Conservation (phyloP, 2,113 vertebrate species). For the Chlamydotis undulata region DNA sequence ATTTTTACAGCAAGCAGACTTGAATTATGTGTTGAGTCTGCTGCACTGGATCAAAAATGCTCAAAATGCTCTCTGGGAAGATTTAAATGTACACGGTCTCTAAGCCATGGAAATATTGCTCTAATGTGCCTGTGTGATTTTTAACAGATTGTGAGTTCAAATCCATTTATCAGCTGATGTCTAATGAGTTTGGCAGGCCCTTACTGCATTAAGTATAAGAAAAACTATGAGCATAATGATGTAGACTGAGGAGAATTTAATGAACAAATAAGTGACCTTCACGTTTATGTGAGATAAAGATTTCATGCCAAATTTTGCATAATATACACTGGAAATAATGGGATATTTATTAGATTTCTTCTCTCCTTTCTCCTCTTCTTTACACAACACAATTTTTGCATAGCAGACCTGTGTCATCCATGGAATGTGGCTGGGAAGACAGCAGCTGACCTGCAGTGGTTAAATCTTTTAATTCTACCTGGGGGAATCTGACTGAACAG, state of each 20-base stretch:
- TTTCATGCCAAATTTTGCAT: conserved; percentile 66
- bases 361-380: background rate
- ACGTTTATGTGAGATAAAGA: conserved; percentile 58
- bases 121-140: conserved; percentile 58
- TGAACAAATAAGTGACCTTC: conserved; percentile 68
- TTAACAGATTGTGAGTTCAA: conserved; percentile 74
- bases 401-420: background rate
- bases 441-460: background rate
- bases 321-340: conserved; percentile 3
- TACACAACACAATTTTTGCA: background rate
- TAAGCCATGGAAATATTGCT: conserved; percentile 67
- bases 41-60: conserved; percentile 50
- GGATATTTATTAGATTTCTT: conserved; percentile 44
- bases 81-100: conserved; percentile 62
- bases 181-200: conserved; percentile 69
- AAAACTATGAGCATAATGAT: conserved; percentile 58
- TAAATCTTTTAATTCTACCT: background rate
- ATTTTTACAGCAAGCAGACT: conserved; percentile 59
- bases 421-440: background rate
- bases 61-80: conserved; percentile 53
- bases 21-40: conserved; percentile 62
- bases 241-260: conserved; percentile 68
- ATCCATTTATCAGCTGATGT: conserved; percentile 72
- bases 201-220: conserved; percentile 48
- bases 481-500: background rate